Evolutionary conservation across 2,888 invertebrate species (phyloP).

Genomic region (Leptopilina syphax): DNA sequence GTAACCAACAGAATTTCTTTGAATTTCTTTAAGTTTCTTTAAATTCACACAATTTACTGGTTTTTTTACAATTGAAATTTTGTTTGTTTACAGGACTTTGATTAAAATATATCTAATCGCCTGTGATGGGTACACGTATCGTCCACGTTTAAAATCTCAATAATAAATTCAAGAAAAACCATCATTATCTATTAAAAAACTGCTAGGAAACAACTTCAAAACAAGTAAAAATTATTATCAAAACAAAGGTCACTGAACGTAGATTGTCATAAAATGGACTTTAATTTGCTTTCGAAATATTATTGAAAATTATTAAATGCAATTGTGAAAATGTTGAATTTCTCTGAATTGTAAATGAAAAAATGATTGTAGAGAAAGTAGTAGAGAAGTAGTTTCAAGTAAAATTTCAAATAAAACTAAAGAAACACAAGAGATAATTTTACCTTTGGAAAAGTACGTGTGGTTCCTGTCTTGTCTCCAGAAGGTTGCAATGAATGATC

Average conservation of each 20-base stretch:
- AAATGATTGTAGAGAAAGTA: background rate
- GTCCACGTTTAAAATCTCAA: background rate
- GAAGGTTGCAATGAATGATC: conserved; percentile 8
- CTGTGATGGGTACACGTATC: too few species aligned
- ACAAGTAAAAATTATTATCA: conserved; percentile 20
- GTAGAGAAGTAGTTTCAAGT: too few species aligned
- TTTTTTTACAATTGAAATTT: too few species aligned
- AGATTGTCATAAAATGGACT: conserved; percentile 20
- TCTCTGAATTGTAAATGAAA: background rate
- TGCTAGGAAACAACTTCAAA: conserved; percentile 11
- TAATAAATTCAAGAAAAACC: background rate
- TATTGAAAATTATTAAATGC: background rate
- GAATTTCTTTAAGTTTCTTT: too few species aligned
- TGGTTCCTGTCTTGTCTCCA: conserved; percentile 4
- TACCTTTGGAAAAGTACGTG: conserved; percentile 20
- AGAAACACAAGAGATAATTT: background rate
- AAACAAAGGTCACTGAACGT: conserved; percentile 19
- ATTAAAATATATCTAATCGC: too few species aligned
- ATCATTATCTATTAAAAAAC: conserved; percentile 3
- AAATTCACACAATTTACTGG: too few species aligned
- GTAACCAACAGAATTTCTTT: too few species aligned
- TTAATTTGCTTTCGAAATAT: conserved; percentile 20
- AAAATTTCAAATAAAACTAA: too few species aligned
- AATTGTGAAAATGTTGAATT: background rate
- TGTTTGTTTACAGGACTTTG: too few species aligned